phyloP scores from a whole-genome alignment of 2,113 vertebrate genomes.

The Catagonus wagneri region DNA sequence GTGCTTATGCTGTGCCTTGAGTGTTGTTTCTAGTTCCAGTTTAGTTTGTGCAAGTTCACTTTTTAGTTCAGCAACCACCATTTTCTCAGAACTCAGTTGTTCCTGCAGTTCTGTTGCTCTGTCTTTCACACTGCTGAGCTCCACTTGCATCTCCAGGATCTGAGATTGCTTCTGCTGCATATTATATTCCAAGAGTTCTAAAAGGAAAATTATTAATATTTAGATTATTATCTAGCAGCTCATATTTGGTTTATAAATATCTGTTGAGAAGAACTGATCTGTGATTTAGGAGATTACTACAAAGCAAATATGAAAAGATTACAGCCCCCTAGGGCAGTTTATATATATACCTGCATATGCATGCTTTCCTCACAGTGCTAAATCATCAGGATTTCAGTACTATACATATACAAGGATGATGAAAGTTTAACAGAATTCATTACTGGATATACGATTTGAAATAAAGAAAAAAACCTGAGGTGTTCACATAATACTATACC shows the following conservation, averaged over 20 bases:
- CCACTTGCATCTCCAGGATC: conserved; percentile 87
- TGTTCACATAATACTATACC: not conserved
- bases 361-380: not conserved
- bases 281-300: not conserved
- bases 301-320: conserved; percentile 41
- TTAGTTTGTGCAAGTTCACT: conserved; percentile 94
- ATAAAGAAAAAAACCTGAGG: not conserved
- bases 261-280: conserved; percentile 9
- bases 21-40: conserved; percentile 93
- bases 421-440: conserved; percentile 34
- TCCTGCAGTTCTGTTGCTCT: conserved; percentile 87
- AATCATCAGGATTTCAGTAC: conserved; percentile 12
- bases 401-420: not conserved
- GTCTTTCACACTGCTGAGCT: conserved; percentile 84
- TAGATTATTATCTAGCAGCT: not conserved
- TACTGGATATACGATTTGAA: not conserved
- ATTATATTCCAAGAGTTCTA: conserved; percentile 85
- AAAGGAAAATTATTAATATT: not conserved
- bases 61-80: conserved; percentile 90
- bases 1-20: conserved; percentile 95
- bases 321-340: not conserved
- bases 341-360: not conserved
- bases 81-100: conserved; percentile 86
- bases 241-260: not conserved
- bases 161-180: conserved; percentile 87